phyloP scores from a whole-genome alignment of 2,888 invertebrate species.

The Rhynchonema sp. region DNA sequence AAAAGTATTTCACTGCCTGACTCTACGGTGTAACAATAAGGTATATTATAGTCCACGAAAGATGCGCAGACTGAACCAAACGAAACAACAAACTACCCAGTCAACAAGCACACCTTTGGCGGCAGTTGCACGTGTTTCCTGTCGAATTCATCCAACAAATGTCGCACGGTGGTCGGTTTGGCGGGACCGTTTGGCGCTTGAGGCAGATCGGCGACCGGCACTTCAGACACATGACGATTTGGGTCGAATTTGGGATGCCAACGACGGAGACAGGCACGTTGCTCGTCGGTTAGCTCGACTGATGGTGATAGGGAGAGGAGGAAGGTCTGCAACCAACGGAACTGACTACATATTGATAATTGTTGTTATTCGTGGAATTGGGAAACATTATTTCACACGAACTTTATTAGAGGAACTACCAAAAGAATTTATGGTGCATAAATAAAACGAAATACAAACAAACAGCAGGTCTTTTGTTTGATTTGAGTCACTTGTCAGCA shows the following conservation, averaged over 20 bases:
- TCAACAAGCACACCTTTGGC: neutral
- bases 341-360: neutral
- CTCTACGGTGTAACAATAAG: no score
- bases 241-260: neutral
- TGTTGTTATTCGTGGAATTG: no score
- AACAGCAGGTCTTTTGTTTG: no score
- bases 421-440: no score
- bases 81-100: no score
- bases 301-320: neutral
- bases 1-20: no score
- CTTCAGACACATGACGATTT: neutral
- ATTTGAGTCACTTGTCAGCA: no score
- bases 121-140: neutral
- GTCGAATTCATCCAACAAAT: neutral
- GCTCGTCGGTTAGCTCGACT: neutral
- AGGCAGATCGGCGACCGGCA: neutral
- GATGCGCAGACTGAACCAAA: no score
- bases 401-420: no score
- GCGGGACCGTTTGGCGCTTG: neutral
- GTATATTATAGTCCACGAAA: no score
- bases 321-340: neutral
- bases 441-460: no score
- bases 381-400: no score
- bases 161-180: neutral
- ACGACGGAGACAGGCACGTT: neutral